Conservation (phyloP, 2,888 invertebrate genomes). For the Smittia aterrima region DNA sequence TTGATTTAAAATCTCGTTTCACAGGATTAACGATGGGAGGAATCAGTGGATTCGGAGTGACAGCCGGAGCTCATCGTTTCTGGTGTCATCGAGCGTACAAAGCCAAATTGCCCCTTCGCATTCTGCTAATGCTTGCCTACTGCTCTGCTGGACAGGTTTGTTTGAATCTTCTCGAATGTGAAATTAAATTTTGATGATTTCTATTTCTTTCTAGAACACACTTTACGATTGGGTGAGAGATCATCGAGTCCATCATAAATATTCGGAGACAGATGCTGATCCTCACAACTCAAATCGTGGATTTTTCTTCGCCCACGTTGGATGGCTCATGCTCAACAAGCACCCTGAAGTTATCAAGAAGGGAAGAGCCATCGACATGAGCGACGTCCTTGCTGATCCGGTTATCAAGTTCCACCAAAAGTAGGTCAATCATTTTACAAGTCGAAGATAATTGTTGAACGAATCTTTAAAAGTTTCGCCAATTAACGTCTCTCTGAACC, state of each 20-base stretch:
- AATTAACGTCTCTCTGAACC: too few species aligned
- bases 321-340: constrained; percentile 88
- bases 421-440: constrained; percentile 52
- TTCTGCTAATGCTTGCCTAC: constrained; percentile 61
- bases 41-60: constrained; percentile 65
- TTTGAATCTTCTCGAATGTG: constrained; percentile 18
- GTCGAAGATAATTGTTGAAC: too few species aligned
- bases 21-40: constrained; percentile 58
- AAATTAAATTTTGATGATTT: not conserved
- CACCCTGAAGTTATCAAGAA: constrained; percentile 79
- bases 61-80: constrained; percentile 66
- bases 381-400: constrained; percentile 74
- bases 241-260: constrained; percentile 78
- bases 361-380: constrained; percentile 78
- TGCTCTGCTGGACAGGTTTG: constrained; percentile 67
- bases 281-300: constrained; percentile 79
- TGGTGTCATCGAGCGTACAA: constrained; percentile 70
- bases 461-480: too few species aligned
- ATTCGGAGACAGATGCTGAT: constrained; percentile 79
- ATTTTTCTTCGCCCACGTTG: constrained; percentile 90
- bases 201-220: constrained; percentile 68
- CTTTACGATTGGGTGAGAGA: constrained; percentile 84
- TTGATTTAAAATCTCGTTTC: too few species aligned
- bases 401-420: constrained; percentile 75
- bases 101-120: constrained; percentile 61